Evolutionary conservation across 1,140 invertebrate species (phyloP).

Genomic region (Euglossa dilemma): DNA sequence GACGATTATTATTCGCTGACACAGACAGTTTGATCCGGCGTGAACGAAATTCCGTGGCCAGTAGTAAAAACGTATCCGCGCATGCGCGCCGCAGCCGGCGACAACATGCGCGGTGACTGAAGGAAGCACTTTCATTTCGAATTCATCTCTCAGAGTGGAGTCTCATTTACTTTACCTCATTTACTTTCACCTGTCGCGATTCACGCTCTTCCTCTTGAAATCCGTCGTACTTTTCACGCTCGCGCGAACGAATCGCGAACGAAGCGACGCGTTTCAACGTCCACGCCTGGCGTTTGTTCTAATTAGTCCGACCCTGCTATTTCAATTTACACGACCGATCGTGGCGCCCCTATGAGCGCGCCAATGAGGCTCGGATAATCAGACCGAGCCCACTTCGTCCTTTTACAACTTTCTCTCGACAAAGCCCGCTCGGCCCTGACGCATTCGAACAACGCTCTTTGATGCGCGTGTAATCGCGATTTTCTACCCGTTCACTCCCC

Average conservation of each 20-base stretch:
- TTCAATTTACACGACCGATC: conserved; percentile 18
- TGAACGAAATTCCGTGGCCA: too few relatives aligned
- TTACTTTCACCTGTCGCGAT: conserved; percentile 40
- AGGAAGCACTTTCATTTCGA: conserved; percentile 45
- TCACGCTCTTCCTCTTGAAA: conserved; percentile 14
- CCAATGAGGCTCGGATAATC: conserved; percentile 1
- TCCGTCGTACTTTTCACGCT: background rate
- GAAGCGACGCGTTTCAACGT: background rate
- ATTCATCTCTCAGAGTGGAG: conserved; percentile 31
- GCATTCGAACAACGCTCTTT: conserved; percentile 1
- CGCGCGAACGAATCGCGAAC: background rate
- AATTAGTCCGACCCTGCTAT: conserved; percentile 13
- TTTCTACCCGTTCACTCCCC: background rate
- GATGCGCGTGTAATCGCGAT: conserved; percentile 4
- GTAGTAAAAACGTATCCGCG: background rate
- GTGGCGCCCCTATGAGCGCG: background rate
- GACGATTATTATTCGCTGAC: too few relatives aligned
- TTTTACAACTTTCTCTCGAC: conserved; percentile 7
- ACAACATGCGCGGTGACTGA: background rate
- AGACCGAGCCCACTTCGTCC: background rate
- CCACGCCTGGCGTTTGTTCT: background rate
- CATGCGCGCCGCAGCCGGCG: background rate
- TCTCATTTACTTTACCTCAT: conserved; percentile 40
- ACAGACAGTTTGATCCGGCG: too few relatives aligned
- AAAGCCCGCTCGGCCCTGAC: background rate